phyloP scores from a whole-genome alignment of 2,797 vertebrate genomes.

The Acrossocheilus wenchowensis region DNA sequence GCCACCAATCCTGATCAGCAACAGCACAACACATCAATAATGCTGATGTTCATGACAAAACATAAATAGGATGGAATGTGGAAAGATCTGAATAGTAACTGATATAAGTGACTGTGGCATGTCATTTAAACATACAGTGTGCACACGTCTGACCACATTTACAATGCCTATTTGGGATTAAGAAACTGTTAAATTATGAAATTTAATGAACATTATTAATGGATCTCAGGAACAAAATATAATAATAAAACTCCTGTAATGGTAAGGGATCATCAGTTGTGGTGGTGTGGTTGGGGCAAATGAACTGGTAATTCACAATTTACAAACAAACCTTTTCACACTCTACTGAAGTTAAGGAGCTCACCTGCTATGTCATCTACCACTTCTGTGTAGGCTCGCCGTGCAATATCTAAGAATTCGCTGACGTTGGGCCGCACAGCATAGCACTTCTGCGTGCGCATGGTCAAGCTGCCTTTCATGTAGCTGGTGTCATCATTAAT shows the following conservation, averaged over 20 bases:
- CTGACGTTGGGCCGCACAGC: conserved; percentile 93
- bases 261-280: not conserved
- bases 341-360: not conserved
- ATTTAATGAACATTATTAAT: not conserved
- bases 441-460: conserved; percentile 97
- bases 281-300: not conserved
- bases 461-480: conserved; percentile 90
- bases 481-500: conserved; percentile 92
- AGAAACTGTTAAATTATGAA: not conserved
- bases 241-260: not conserved
- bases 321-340: not conserved
- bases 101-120: not conserved
- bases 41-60: not conserved
- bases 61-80: conserved; percentile 10
- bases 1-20: conserved; percentile 84
- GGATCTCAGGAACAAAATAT: not conserved
- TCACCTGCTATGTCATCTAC: conserved; percentile 96
- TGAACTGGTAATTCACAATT: not conserved
- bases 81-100: not conserved
- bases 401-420: conserved; percentile 94
- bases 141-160: not conserved
- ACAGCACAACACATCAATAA: conserved; percentile 12
- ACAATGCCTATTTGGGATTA: not conserved
- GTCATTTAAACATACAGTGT: not conserved
- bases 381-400: conserved; percentile 94